phyloP scores from a whole-genome alignment of 2,797 vertebrate species.

The Pteronotus mesoamericanus region DNA sequence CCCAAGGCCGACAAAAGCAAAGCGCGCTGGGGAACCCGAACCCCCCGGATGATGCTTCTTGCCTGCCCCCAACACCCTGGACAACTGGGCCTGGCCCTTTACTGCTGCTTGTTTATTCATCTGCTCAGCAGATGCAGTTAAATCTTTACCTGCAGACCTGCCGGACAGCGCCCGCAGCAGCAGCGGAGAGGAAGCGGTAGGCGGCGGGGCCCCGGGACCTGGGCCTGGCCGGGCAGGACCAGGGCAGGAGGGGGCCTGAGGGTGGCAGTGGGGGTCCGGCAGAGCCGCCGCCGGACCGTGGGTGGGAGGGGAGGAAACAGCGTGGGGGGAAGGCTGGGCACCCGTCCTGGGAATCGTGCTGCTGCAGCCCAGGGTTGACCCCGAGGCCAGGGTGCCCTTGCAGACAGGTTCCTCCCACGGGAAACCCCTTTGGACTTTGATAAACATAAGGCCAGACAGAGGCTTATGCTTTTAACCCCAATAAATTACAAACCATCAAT shows the following conservation, averaged over 20 bases:
- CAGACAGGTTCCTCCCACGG: accelerated
- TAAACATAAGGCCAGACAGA: accelerated
- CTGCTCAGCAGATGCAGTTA: neutral
- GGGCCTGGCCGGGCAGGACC: accelerated
- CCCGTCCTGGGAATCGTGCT: accelerated
- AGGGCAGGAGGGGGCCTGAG: accelerated
- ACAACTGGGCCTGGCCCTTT: neutral
- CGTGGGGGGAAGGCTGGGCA: neutral
- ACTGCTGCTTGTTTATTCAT: accelerated
- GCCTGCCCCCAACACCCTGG: neutral
- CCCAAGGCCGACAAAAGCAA: neutral
- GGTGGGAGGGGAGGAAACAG: neutral
- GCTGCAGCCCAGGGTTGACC: accelerated
- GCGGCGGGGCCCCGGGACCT: accelerated
- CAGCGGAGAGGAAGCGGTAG: neutral
- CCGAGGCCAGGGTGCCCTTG: accelerated
- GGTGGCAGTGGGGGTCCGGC: accelerated
- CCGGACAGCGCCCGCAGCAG: neutral
- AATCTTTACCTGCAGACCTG: too few species aligned
- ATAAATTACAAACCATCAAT: neutral
- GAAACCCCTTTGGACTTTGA: neutral
- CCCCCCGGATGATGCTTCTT: neutral
- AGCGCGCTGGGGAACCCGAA: neutral
- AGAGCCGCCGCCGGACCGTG: neutral
- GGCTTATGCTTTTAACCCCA: accelerated